Conservation (phyloP, 1,140 invertebrate species). For the Meloidogyne floridensis region DNA sequence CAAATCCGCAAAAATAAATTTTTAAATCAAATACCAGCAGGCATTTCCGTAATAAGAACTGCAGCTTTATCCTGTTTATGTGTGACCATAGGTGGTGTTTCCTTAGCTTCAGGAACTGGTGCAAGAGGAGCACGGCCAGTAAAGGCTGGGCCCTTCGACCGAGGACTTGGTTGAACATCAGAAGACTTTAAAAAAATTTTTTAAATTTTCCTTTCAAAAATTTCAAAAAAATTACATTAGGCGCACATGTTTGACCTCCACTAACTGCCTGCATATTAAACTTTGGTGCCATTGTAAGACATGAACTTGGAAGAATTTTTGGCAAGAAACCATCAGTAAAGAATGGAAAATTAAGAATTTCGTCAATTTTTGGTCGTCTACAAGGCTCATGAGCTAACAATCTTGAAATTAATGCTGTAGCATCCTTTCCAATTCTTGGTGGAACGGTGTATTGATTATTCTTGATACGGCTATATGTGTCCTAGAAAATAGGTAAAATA, state of each 20-base stretch:
- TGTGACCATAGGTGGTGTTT: not conserved
- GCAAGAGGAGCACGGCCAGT: slow-evolving; percentile 34
- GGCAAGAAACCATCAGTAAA: slow-evolving; percentile 69
- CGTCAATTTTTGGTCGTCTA: slow-evolving; percentile 77
- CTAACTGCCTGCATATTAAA: slow-evolving; percentile 41
- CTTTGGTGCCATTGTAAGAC: slow-evolving; percentile 46
- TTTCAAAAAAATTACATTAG: slow-evolving; percentile 10
- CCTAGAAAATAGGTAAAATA: slow-evolving; percentile 20
- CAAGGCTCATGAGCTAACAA: slow-evolving; percentile 82
- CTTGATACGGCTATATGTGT: slow-evolving; percentile 80
- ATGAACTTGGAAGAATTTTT: slow-evolving; percentile 42
- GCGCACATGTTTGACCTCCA: slow-evolving; percentile 31
- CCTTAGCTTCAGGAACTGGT: slow-evolving; percentile 33
- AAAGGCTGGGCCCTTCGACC: slow-evolving; percentile 32
- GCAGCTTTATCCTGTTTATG: slow-evolving; percentile 40
- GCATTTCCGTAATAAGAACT: slow-evolving; percentile 40
- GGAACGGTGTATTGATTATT: slow-evolving; percentile 88
- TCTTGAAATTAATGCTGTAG: slow-evolving; percentile 79
- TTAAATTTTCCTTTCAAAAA: not conserved
- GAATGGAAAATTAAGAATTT: slow-evolving; percentile 78
- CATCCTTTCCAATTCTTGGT: slow-evolving; percentile 73
- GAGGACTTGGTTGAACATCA: slow-evolving; percentile 24
- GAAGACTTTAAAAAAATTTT: slow-evolving; percentile 10
- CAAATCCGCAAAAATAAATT: not conserved
- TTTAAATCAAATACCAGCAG: slow-evolving; percentile 30